Base-by-base conservation (phyloP, 2,888 invertebrate species). In the Sthenelais limicola region DNA sequence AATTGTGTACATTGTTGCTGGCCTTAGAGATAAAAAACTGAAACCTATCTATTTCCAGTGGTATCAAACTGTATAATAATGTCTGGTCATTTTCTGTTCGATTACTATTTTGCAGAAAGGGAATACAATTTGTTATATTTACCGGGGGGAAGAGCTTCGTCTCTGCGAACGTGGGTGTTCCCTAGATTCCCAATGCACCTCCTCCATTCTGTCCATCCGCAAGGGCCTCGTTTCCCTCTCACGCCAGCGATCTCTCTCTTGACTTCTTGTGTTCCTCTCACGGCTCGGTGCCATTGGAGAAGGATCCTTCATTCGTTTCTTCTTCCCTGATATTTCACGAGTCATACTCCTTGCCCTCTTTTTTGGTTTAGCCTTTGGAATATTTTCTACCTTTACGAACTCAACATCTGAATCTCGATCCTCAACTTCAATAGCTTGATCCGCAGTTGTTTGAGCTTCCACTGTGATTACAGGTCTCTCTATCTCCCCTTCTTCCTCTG, bases 401-500 rank as follows among this genome's bases (percentile, higher is more conserved):
- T 62, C 62, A 1, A 35, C 18, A 26, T 62, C 62, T 35, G 62
- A 62, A 43, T 62, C 62, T 3, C 38, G 35, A 28, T 62, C 62
- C 38, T 62, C 62, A 12, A 62, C 38, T 3, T 35, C 24, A 5
- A 9, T 15, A 28, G 26, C 9, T 28, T 62, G 38, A 12, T 12
- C 24, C 9, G 24, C 12, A 12, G 52, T n/a, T 1, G 15, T 15
- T 15, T 43, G 43, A 12, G 43, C 43, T 43, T 43, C 43, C 43
- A 43, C 43, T 7, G 9, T 12, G 5, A 32, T 12, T 4, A n/a
- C 56, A 7, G 12, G 15, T 9, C 83, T 80, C 51, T 85, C 85
- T 7, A 86, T 80, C 71, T 86, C 87, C 3, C 85, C 86, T 58
- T 86, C 86, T 72, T 86, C 85, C 71, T 85, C 86, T 0, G 84